Percentiles rank a stretch among this genome's conserved stretches.
Conservation (phyloP, 2,888 invertebrate genomes). For the Plebejus anna region DNA sequence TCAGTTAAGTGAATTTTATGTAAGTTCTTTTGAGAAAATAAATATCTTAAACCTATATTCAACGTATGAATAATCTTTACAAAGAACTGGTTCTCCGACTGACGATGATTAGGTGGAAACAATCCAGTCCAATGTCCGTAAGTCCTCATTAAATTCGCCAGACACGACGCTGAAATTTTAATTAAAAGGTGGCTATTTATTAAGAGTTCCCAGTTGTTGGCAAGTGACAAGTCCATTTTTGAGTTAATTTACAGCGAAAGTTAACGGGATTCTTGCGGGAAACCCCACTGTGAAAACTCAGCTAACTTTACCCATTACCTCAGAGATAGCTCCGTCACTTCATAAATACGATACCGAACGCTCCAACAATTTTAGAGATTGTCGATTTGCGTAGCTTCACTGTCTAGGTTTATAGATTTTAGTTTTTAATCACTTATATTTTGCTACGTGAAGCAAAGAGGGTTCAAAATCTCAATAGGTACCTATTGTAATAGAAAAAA, state of each 20-base stretch:
- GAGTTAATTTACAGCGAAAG: constrained; percentile 38
- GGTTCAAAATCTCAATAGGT: too few relatives aligned
- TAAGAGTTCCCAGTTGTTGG: constrained; percentile 27
- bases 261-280: constrained; percentile 34
- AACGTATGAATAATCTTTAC: too few relatives aligned
- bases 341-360: constrained; percentile 37
- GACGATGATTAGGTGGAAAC: not conserved
- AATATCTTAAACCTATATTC: too few relatives aligned
- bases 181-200: constrained; percentile 28
- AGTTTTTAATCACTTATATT: not conserved
- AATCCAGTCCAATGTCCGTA: not conserved
- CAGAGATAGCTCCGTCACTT: constrained; percentile 35
- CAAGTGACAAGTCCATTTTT: constrained; percentile 36
- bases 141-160: constrained; percentile 12
- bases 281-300: constrained; percentile 31
- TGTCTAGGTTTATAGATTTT: not conserved
- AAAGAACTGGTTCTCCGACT: not conserved
- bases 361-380: not conserved
- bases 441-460: too few relatives aligned
- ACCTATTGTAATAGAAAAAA: too few relatives aligned
- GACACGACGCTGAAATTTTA: constrained; percentile 23
- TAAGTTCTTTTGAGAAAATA: too few relatives aligned
- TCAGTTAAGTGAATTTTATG: too few relatives aligned
- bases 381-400: not conserved
- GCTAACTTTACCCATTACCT: constrained; percentile 37